These are phyloP conservation scores for Struthidea cinerea DNA, from an alignment of 2,113 vertebrate species.

Conservation along the genomic window DNA sequence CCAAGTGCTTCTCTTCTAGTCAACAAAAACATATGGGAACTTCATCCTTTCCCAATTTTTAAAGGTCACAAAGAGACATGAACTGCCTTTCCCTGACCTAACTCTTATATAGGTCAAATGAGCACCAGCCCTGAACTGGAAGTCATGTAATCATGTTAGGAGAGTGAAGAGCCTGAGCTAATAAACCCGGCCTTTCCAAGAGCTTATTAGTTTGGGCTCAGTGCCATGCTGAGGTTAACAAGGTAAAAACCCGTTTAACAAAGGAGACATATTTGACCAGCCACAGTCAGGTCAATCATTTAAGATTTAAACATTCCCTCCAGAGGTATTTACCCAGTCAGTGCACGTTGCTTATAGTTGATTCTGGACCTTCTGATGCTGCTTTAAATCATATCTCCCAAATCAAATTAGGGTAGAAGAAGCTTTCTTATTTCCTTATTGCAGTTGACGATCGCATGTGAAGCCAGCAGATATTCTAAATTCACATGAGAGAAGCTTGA, in stretches of 20 bases:
- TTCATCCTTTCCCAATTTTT: not conserved
- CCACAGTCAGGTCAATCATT: slow-evolving; percentile 26
- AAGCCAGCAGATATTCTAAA: not conserved
- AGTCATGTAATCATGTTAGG: slow-evolving; percentile 27
- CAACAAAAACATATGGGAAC: not conserved
- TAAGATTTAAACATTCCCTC: slow-evolving; percentile 43
- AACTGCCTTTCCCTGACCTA: not conserved
- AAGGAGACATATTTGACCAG: slow-evolving; percentile 43
- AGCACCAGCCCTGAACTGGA: slow-evolving; percentile 10
- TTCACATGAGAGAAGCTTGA: not conserved
- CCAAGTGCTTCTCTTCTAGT: not conserved
- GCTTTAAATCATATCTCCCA: slow-evolving; percentile 19
- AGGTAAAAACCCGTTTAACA: slow-evolving; percentile 49
- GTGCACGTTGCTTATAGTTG: not conserved
- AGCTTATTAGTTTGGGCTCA: slow-evolving; percentile 55
- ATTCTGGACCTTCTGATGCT: not conserved
- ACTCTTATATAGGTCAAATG: slow-evolving; percentile 19
- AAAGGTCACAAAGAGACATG: not conserved
- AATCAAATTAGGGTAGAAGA: slow-evolving; percentile 10
- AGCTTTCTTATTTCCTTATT: not conserved
- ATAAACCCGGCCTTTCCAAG: slow-evolving; percentile 31
- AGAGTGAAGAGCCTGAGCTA: slow-evolving; percentile 6
- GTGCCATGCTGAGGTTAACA: slow-evolving; percentile 53
- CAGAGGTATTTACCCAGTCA: slow-evolving; percentile 36
- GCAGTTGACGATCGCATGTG: not conserved